These are phyloP conservation scores for Megathymus violae DNA, from an alignment of 1,140 invertebrate genomes.

Conservation along the genomic window DNA sequence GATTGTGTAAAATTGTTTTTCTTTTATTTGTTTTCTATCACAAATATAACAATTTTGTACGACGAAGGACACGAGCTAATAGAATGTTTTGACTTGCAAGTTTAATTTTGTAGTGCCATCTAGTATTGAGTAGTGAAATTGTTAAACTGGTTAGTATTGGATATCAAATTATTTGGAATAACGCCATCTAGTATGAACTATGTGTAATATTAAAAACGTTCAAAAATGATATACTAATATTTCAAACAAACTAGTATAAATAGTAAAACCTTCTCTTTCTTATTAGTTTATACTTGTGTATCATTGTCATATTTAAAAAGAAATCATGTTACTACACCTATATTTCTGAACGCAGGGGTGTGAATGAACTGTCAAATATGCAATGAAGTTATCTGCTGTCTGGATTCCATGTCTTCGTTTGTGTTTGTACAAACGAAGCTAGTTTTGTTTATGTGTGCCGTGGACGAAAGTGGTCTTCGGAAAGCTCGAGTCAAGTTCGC, in stretches of 20 bases:
- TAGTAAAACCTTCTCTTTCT: too few species aligned
- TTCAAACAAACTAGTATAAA: too few species aligned
- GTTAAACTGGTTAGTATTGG: too few species aligned
- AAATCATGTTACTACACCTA: too few species aligned
- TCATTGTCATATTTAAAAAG: too few species aligned
- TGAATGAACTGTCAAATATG: conserved; percentile 78
- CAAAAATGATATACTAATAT: background rate
- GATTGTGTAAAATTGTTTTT: conserved; percentile 65
- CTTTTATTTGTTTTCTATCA: conserved; percentile 39
- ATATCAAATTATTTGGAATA: conserved; percentile 7
- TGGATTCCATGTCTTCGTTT: conserved; percentile 51
- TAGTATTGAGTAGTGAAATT: conserved; percentile 34
- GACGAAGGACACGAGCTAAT: too few species aligned
- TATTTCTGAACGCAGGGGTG: conserved; percentile 39
- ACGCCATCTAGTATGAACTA: conserved; percentile 8
- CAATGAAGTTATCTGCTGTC: conserved; percentile 73
- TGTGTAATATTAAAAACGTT: background rate
- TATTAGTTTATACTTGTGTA: too few species aligned
- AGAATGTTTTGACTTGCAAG: too few species aligned
- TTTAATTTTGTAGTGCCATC: conserved; percentile 41
- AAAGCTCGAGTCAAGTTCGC: conserved; percentile 45
- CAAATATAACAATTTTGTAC: background rate
- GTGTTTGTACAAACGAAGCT: conserved; percentile 43
- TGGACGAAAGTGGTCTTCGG: conserved; percentile 61
- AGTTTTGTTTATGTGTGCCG: conserved; percentile 55